These are phyloP conservation scores for Pegea sp. DNA, from an alignment of 23 tunicate genomes.

Conservation along the genomic window DNA sequence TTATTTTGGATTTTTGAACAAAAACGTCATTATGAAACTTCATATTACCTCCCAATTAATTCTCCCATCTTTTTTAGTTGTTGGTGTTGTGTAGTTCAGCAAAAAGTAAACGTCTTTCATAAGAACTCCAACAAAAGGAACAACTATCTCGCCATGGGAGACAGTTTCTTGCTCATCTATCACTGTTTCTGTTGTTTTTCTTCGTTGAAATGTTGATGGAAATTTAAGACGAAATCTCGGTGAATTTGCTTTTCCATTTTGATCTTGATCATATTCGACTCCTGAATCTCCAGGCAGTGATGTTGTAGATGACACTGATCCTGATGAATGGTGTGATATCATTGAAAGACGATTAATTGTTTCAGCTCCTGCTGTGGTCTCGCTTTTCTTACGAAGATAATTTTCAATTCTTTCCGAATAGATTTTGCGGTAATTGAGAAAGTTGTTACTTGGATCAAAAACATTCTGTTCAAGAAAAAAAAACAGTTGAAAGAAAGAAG, in stretches of 20 bases:
- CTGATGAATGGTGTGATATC: slow-evolving; percentile 44
- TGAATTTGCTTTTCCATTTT: not conserved
- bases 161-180: slow-evolving; percentile 3
- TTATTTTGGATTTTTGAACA: not conserved
- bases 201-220: not conserved
- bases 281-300: slow-evolving; percentile 88
- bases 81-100: slow-evolving; percentile 71
- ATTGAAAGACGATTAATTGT: slow-evolving; percentile 28
- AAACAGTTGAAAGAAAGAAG: too few species aligned
- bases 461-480: slow-evolving; percentile 29
- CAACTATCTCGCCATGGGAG: slow-evolving; percentile 28
- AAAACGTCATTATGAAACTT: not conserved
- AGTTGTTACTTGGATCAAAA: slow-evolving; percentile 80
- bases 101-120: slow-evolving; percentile 77
- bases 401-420: slow-evolving; percentile 10
- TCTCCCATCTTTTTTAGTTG: slow-evolving; percentile 40
- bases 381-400: not conserved
- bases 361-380: slow-evolving; percentile 2
- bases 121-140: slow-evolving; percentile 65
- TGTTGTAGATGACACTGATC: slow-evolving; percentile 43
- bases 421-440: slow-evolving; percentile 44
- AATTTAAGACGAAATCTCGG: slow-evolving; percentile 4
- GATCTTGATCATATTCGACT: slow-evolving; percentile 44
- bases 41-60: slow-evolving; percentile 68
- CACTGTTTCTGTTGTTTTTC: slow-evolving; percentile 5